phyloP scores from a whole-genome alignment of 2,888 invertebrate species.

The Sepioteuthis lessoniana region DNA sequence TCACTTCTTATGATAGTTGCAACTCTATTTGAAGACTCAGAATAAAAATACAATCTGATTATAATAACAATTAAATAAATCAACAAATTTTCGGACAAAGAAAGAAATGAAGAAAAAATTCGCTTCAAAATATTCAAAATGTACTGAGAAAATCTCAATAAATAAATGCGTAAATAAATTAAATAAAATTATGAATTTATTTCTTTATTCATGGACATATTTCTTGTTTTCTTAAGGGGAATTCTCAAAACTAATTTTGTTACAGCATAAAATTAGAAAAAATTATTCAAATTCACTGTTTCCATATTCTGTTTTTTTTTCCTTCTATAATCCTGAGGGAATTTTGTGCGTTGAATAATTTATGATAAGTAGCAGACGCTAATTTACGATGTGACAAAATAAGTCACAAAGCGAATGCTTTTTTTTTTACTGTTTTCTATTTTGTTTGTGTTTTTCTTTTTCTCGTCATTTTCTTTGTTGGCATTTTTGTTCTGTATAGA shows the following conservation, averaged over 20 bases:
- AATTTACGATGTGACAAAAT: not conserved
- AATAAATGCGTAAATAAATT: not conserved
- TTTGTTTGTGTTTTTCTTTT: too few species aligned
- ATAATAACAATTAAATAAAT: not conserved
- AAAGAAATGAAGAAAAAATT: not conserved
- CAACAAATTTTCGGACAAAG: not conserved
- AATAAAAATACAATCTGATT: not conserved
- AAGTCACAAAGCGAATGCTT: not conserved
- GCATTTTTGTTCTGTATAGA: too few species aligned
- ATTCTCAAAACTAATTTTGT: not conserved
- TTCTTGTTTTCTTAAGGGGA: not conserved
- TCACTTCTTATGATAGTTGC: not conserved
- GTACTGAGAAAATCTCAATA: not conserved
- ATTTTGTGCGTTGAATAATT: not conserved
- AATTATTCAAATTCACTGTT: not conserved
- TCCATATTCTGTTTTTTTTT: not conserved
- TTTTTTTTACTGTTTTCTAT: not conserved
- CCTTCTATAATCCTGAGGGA: not conserved
- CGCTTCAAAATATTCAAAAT: not conserved
- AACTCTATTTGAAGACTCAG: not conserved
- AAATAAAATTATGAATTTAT: not conserved
- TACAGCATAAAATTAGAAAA: not conserved
- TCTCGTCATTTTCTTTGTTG: too few species aligned
- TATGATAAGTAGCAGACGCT: constrained; percentile 13
- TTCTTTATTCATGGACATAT: not conserved